A percentile compares a stretch with the other conserved stretches of the same genome.
Conservation (phyloP, 2,797 vertebrate species). For the Caiman crocodilus region DNA sequence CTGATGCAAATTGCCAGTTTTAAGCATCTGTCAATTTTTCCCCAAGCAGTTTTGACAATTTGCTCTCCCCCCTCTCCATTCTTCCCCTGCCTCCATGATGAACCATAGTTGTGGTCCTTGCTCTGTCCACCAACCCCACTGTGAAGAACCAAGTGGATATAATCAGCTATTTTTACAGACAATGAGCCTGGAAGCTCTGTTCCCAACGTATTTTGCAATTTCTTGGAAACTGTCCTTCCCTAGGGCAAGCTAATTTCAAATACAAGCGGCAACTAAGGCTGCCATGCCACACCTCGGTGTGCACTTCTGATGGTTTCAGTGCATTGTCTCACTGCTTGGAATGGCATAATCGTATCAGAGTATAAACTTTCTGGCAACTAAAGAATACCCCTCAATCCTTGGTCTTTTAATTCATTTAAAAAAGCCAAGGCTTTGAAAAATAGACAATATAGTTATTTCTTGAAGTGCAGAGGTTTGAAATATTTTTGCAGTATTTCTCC, state of each 20-base stretch:
- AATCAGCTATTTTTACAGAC: background rate
- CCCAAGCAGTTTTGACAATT: background rate
- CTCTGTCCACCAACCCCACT: background rate
- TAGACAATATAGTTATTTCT: background rate
- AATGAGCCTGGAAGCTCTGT: background rate
- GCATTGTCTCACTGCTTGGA: accelerated
- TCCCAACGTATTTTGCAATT: accelerated
- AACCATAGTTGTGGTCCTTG: background rate
- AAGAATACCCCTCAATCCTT: background rate
- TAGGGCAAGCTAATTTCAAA: background rate
- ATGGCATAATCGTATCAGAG: background rate
- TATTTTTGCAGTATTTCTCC: accelerated
- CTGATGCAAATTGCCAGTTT: background rate
- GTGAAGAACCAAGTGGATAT: background rate
- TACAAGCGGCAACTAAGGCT: no score
- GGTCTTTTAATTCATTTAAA: background rate
- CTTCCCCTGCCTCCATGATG: background rate
- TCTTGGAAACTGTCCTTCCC: background rate
- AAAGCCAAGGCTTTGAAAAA: background rate
- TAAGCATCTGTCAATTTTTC: background rate
- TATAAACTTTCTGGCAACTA: background rate
- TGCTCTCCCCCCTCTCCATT: background rate
- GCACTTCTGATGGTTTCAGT: background rate
- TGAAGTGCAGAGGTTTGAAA: background rate
- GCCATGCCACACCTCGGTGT: background rate